These are phyloP conservation scores for Coryphaenoides rupestris DNA, from an alignment of 2,113 vertebrate genomes.

Conservation along the genomic window DNA sequence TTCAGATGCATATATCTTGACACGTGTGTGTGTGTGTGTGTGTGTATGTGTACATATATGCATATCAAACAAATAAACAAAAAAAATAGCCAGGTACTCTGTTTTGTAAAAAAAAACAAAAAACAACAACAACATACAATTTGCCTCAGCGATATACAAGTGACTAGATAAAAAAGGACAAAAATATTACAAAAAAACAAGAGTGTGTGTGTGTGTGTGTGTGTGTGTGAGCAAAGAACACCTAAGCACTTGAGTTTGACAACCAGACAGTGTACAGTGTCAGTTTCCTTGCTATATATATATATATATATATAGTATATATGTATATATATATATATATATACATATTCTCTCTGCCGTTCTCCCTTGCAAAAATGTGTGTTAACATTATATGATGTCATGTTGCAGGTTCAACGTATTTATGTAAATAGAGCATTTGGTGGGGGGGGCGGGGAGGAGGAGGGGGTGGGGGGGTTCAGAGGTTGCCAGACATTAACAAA, in stretches of 20 bases:
- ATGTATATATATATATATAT: slow-evolving; percentile 83
- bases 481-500: slow-evolving; percentile 84
- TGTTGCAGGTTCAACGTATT: slow-evolving; percentile 99
- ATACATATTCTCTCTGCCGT: slow-evolving; percentile 87
- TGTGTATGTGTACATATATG: slow-evolving; percentile 73
- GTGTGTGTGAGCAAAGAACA: slow-evolving; percentile 77
- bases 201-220: slow-evolving; percentile 70
- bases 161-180: slow-evolving; percentile 73
- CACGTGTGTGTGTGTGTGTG: slow-evolving; percentile 63
- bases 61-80: slow-evolving; percentile 63
- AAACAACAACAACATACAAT: slow-evolving; percentile 89
- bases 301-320: slow-evolving; percentile 81
- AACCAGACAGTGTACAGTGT: slow-evolving; percentile 95
- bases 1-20: slow-evolving; percentile 73
- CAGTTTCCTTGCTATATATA: slow-evolving; percentile 85
- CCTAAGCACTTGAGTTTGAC: slow-evolving; percentile 94
- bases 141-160: slow-evolving; percentile 94
- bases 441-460: slow-evolving; percentile 66
- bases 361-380: slow-evolving; percentile 98
- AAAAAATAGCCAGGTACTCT: slow-evolving; percentile 98
- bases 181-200: slow-evolving; percentile 66
- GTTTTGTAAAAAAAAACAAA: slow-evolving; percentile 79
- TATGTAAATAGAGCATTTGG: slow-evolving; percentile 93
- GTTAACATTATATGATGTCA: slow-evolving; percentile 99
- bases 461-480: slow-evolving; percentile 77